Base-by-base conservation (phyloP, 2,797 vertebrate genomes). In the Pyrocephalus nanus region DNA sequence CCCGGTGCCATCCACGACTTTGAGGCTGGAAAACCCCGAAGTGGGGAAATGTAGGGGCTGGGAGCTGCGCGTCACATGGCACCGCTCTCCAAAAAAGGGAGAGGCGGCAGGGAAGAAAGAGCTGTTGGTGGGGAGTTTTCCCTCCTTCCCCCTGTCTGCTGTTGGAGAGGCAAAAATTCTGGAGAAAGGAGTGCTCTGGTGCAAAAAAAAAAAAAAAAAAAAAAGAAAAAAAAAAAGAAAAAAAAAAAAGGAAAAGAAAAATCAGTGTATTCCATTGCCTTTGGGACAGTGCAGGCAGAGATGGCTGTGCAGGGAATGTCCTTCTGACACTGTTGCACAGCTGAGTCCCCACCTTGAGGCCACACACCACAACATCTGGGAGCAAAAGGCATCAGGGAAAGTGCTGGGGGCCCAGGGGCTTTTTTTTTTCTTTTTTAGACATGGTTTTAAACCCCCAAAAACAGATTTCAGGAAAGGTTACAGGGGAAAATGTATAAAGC, bases 41-140 rank as follows among this genome's bases (percentile, higher is more conserved):
- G 23, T 4, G 26, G 55, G 57, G n/a, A 25, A 32, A 23, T 2
- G 1, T 0, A 21, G n/a, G 34, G 36, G 40, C 12, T 50, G 32
- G 67, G 69, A 62, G 34, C 23, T 61, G 75, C 34, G 0, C 20
- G 53, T 69, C 3, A 1, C 15, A 1, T 3, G 5, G 16, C 48
- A 8, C 11, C 0, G 0, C 62, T 29, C 20, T 34, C 23, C 38
- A 3, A 15, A 34, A 3, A 15, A 55, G 19, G 50, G 27, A 76
- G 47, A 70, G 51, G 42, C 1, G 0, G 36, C 20, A 12, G 43
- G 29, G 57, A 45, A 21, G 12, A 23, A 38, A 64, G 30, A 69
- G 29, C 19, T 77, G 72, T 17, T 76, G 34, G 36, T 21, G 51
- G 9, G 29, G 27, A 4, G 6, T 8, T 55, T 53, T 43, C 21